Base-by-base conservation (phyloP, 2,113 vertebrate species). In the Anguilla japonica region DNA sequence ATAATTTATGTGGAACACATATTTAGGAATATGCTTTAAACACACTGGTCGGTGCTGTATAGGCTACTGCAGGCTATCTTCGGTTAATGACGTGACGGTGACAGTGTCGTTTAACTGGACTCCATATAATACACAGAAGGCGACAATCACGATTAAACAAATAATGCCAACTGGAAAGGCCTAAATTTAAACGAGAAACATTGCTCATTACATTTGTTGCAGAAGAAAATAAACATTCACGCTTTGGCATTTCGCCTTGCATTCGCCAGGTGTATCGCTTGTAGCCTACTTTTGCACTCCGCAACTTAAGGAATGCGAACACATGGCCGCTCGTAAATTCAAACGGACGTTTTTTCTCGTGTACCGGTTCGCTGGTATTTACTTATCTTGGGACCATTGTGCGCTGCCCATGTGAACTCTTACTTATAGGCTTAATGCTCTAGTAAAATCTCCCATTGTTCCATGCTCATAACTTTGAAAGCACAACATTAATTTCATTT, bases 311-410 rank as follows among this genome's bases (percentile, higher is more conserved):
- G 79, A 80, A 80, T 80, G 79, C 79, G 20, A 79, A 78, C 79
- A 80, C 79, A 80, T 80, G 79, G 39, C 16, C 41, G 41, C 39
- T 80, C 79, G 79, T 80, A 80, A 41, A 80, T 80, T 80, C 79
- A 80, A 80, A 80, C 13, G 1, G 79, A 20, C n/a, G 71, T 75
- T 34, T 75, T 75, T n/a, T 75, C 71, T 13, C 71, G 13, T 71
- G 20, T 75, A 75, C 29, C 13, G 71, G 26, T 3, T 34, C 26
- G 71, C 71, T 34, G 71, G 71, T n/a, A 75, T 75, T 75, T 75
- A 75, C 71, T 75, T 7, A n/a, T 75, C n/a, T 34, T 75, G n/a
- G n/a, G 26, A 75, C 71, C 71, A 26, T 11, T 34, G 71, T 75
- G 3, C 26, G 9, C 60, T 9, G 22, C 22, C 60, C 22, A 67